Evolutionary conservation across 1,140 invertebrate genomes (phyloP), one percentile per base, ranked within the genome.

Genomic region (Calephelis nemesis): DNA sequence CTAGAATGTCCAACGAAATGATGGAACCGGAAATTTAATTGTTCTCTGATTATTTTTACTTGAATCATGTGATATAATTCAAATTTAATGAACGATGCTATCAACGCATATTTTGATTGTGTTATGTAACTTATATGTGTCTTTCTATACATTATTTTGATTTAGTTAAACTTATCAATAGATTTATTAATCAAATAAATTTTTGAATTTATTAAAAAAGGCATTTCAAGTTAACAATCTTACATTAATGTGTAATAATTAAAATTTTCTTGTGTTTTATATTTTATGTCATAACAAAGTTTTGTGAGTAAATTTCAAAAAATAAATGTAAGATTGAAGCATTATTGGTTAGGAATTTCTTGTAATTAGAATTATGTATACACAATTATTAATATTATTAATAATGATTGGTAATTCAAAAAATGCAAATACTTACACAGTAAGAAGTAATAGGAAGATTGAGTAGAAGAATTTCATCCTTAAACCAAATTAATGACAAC

Each of bases 401-500:
- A 4, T 45, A 45, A 45, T 45, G 4, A 45, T 6, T 9, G 7
- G 8, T 45, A 45, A 45, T 45, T 45, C 42, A 45, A 45, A 54
- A 50, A 3, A 54, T 10, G 19, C 15, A 19, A 54, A 54, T 54
- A 54, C 50, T 54, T 54, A 54, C 50, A 13, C 50, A 54, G 50
- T 19, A 19, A 54, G 50, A n/a, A 54, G 50, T 19, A 19, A 15
- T 54, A 54, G 8, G 13, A 19, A 19, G 52, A 54, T 19, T 19
- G 19, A 54, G 52, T 54, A 54, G 52, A 54, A 54, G 1, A 54
- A 54, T 71, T 81, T 82, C 87, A 88, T 90, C 77, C 73, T 81
- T 77, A 84, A 74, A 66, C 70, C 75, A 63, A 77, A 77, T 75
- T 75, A 75, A 74, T 76, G 78, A 77, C 68, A 79, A 73, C 73